A percentile compares a stretch with the other conserved stretches of the same genome.
Conservation (phyloP, 2,888 invertebrate species). For the Glyphotaelius pellucidus region DNA sequence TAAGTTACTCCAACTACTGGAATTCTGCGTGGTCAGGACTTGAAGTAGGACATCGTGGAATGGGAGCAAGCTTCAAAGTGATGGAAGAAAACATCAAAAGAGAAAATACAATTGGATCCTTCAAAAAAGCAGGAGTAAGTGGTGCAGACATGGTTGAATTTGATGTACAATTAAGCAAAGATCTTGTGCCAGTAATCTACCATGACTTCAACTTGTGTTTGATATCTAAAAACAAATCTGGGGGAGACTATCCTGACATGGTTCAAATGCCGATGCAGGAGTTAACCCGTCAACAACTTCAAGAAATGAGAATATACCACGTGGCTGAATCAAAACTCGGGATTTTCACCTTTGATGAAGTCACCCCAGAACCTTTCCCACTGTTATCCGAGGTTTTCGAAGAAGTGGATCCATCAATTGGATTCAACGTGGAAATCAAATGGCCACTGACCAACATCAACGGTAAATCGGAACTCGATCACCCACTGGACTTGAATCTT, state of each 20-base stretch:
- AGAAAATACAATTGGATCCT: slow-evolving; percentile 97
- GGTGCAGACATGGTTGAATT: slow-evolving; percentile 99
- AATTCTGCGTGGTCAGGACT: slow-evolving; percentile 90
- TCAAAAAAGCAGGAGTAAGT: slow-evolving; percentile 93
- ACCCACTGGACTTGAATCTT: slow-evolving; percentile 93
- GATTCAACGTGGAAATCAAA: slow-evolving; percentile 98
- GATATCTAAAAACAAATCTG: slow-evolving; percentile 89
- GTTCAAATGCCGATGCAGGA: slow-evolving; percentile 96
- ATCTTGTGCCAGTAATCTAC: slow-evolving; percentile 95
- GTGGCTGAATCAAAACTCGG: slow-evolving; percentile 84
- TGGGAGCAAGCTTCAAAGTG: slow-evolving; percentile 93
- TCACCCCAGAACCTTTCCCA: slow-evolving; percentile 95
- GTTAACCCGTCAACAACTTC: slow-evolving; percentile 92
- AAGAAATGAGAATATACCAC: slow-evolving; percentile 87
- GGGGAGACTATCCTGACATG: slow-evolving; percentile 86
- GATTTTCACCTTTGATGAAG: slow-evolving; percentile 81
- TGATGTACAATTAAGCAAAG: slow-evolving; percentile 98
- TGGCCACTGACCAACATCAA: slow-evolving; percentile 95
- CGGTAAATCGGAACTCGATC: slow-evolving; percentile 91
- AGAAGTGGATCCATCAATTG: slow-evolving; percentile 89
- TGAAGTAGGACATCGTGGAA: slow-evolving; percentile 97
- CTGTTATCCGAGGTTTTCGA: slow-evolving; percentile 90
- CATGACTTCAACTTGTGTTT: slow-evolving; percentile 98
- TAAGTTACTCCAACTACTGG: slow-evolving; percentile 93
- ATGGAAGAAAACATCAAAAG: slow-evolving; percentile 85